phyloP scores from a whole-genome alignment of 1,140 invertebrate genomes.

The fruit fly (Drosophila melanogaster) region DNA sequence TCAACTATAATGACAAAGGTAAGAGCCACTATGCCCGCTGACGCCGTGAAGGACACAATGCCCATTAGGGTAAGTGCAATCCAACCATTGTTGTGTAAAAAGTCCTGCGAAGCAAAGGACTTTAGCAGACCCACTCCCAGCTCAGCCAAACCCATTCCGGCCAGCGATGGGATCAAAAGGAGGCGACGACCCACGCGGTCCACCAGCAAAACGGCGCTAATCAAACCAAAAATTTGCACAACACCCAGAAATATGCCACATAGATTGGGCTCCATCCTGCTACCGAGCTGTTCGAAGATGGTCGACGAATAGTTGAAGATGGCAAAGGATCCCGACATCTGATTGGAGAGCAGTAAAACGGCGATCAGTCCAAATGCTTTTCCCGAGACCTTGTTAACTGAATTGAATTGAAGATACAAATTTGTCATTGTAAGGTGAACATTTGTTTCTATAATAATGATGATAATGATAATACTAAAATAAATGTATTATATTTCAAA shows the following conservation, averaged over 20 bases:
- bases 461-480: too few species aligned
- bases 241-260: slow-evolving; percentile 90
- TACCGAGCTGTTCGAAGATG: slow-evolving; percentile 88
- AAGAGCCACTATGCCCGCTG: slow-evolving; percentile 50
- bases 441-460: too few species aligned
- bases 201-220: slow-evolving; percentile 37
- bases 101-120: slow-evolving; percentile 20
- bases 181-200: slow-evolving; percentile 66
- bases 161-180: slow-evolving; percentile 53
- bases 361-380: slow-evolving; percentile 51
- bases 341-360: slow-evolving; percentile 46
- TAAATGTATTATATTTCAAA: too few species aligned
- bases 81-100: slow-evolving; percentile 49
- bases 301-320: slow-evolving; percentile 85
- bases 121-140: slow-evolving; percentile 41
- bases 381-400: slow-evolving; percentile 40
- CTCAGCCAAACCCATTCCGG: slow-evolving; percentile 38
- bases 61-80: slow-evolving; percentile 52
- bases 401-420: too few species aligned
- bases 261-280: slow-evolving; percentile 86
- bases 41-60: slow-evolving; percentile 33
- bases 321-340: slow-evolving; percentile 85
- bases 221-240: slow-evolving; percentile 55
- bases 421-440: background rate
- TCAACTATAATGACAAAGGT: slow-evolving; percentile 62